phyloP scores from a whole-genome alignment of 2,888 invertebrate genomes.

The Tridacna gigas region DNA sequence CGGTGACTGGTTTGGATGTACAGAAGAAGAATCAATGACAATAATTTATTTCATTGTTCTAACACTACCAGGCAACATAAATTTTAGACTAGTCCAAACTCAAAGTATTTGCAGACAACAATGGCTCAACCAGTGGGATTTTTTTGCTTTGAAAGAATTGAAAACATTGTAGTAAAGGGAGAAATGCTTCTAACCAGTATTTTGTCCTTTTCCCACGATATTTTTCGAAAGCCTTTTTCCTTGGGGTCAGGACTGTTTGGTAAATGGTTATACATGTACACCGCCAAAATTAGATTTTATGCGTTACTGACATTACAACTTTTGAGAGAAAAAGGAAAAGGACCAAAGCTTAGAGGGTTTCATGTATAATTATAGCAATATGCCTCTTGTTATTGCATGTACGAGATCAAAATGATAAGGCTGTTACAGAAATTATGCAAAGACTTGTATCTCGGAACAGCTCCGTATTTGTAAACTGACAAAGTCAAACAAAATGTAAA shows the following conservation, averaged over 20 bases:
- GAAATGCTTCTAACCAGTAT: background rate
- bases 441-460: too few relatives aligned
- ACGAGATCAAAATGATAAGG: too few relatives aligned
- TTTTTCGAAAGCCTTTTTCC: background rate
- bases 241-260: background rate
- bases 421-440: too few relatives aligned
- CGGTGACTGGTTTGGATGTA: constrained; percentile 15
- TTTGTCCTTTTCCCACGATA: background rate
- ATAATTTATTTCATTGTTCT: background rate
- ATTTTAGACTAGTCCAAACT: background rate
- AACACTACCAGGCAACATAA: background rate
- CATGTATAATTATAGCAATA: too few relatives aligned
- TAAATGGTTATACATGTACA: background rate
- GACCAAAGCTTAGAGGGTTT: too few relatives aligned
- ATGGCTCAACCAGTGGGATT: background rate
- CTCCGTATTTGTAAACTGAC: too few relatives aligned
- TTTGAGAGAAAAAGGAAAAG: background rate
- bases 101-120: background rate
- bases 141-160: background rate
- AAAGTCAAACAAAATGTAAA: too few relatives aligned
- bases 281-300: too few relatives aligned
- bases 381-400: too few relatives aligned
- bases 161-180: background rate
- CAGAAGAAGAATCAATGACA: constrained; percentile 7
- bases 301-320: background rate